A percentile compares a stretch with the other conserved stretches of the same genome.
Evolutionary conservation across 2,113 vertebrate species (phyloP).

Genomic region (Myotis lucifugus): DNA sequence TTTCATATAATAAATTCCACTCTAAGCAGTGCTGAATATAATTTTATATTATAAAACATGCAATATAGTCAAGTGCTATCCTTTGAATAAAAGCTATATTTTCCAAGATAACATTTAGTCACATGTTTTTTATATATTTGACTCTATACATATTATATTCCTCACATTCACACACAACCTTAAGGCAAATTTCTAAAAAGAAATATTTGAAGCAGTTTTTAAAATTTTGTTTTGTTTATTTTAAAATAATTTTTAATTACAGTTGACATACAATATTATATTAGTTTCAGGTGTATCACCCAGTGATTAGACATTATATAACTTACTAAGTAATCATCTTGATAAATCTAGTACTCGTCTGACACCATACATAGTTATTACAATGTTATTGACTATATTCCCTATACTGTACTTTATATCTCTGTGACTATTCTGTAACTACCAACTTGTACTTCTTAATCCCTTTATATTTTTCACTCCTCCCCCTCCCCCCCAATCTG

Average conservation of each 20-base stretch:
- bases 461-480: background rate
- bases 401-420: background rate
- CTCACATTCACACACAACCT: conserved; percentile 28
- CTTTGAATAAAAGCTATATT: background rate
- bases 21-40: background rate
- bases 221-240: background rate
- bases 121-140: conserved; percentile 7
- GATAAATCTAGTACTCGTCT: background rate
- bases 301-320: background rate
- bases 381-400: background rate
- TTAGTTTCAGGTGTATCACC: background rate
- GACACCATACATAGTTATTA: background rate
- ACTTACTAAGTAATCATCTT: background rate
- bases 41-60: conserved; percentile 32
- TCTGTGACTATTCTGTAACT: background rate
- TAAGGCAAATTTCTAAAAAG: conserved; percentile 35
- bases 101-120: background rate
- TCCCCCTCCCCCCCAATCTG: background rate
- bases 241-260: background rate
- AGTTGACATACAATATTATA: background rate
- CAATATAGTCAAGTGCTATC: background rate
- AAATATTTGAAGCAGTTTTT: conserved; percentile 43
- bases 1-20: conserved; percentile 20
- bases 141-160: background rate
- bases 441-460: background rate